Percentiles rank a stretch among this genome's conserved stretches.
These are phyloP conservation scores for Heteromurus nitidus DNA, from an alignment of 2,888 invertebrate genomes.

Conservation along the genomic window DNA sequence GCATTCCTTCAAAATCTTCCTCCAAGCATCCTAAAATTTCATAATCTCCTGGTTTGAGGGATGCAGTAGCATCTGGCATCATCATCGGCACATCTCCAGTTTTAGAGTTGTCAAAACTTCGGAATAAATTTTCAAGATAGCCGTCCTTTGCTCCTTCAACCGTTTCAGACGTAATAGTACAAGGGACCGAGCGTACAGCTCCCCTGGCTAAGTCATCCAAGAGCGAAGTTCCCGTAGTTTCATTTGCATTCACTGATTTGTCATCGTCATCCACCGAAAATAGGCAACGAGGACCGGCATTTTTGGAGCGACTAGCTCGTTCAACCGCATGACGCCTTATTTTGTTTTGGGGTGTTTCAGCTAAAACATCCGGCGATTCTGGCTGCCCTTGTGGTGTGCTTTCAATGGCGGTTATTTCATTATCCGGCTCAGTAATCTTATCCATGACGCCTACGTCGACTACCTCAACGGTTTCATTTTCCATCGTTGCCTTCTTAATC, in stretches of 20 bases:
- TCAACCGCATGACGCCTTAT: no score
- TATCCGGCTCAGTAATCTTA: background rate
- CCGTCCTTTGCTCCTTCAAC: background rate
- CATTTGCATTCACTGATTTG: no score
- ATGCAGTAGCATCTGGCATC: background rate
- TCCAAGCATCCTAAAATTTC: no score
- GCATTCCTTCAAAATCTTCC: background rate
- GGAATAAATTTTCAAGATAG: background rate
- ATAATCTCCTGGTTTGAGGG: no score
- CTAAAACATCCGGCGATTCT: constrained; percentile 12
- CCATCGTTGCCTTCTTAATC: no score
- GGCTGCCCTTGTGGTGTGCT: background rate
- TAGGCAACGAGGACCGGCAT: no score
- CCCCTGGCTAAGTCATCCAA: no score
- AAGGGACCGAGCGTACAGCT: no score
- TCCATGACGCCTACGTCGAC: background rate
- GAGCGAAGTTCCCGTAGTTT: no score
- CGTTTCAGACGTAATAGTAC: background rate
- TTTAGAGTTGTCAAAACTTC: background rate
- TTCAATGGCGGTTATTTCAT: constrained; percentile 10
- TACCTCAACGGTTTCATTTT: no score
- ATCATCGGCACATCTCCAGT: background rate
- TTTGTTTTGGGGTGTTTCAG: constrained; percentile 18
- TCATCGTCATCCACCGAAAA: no score
- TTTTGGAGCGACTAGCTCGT: no score